Conservation (phyloP, 2,888 invertebrate genomes). For the Euclidia mi region DNA sequence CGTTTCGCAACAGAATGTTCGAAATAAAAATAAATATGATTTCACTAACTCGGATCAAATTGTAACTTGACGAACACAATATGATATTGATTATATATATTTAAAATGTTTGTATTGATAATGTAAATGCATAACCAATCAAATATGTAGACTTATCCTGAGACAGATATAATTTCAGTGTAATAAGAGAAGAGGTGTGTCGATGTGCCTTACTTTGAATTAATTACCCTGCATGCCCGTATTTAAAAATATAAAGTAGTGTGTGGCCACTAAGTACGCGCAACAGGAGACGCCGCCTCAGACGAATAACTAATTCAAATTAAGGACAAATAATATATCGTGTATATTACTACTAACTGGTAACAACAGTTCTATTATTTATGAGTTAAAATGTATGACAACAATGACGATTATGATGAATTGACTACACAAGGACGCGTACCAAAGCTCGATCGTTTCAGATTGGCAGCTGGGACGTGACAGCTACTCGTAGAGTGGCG, state of each 20-base stretch:
- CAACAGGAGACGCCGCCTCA: conserved; percentile 42
- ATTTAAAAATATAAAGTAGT: conserved; percentile 34
- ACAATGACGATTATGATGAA: conserved; percentile 74
- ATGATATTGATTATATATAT: conserved; percentile 45
- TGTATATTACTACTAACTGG: conserved; percentile 77
- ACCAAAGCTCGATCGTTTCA: conserved; percentile 56
- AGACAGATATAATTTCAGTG: conserved; percentile 34
- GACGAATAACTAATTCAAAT: conserved; percentile 66
- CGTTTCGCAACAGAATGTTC: conserved; percentile 54
- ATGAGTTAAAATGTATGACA: conserved; percentile 63
- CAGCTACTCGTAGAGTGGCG: conserved; percentile 12
- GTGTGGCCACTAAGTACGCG: conserved; percentile 34
- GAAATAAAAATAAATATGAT: conserved; percentile 38
- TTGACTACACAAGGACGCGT: conserved; percentile 70
- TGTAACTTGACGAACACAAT: conserved; percentile 23
- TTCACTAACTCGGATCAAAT: conserved; percentile 28
- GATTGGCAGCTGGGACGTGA: conserved; percentile 36
- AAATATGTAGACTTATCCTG: conserved; percentile 36
- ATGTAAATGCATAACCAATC: conserved; percentile 29
- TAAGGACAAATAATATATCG: conserved; percentile 55
- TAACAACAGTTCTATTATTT: conserved; percentile 80
- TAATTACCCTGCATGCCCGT: conserved; percentile 57
- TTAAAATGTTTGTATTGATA: conserved; percentile 34
- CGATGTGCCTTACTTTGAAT: conserved; percentile 62
- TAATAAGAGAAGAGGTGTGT: conserved; percentile 43